Evolutionary conservation across 2,113 vertebrate genomes (phyloP), one percentile per base, ranked within the genome.

Genomic region (Ctenomys sociabilis): DNA sequence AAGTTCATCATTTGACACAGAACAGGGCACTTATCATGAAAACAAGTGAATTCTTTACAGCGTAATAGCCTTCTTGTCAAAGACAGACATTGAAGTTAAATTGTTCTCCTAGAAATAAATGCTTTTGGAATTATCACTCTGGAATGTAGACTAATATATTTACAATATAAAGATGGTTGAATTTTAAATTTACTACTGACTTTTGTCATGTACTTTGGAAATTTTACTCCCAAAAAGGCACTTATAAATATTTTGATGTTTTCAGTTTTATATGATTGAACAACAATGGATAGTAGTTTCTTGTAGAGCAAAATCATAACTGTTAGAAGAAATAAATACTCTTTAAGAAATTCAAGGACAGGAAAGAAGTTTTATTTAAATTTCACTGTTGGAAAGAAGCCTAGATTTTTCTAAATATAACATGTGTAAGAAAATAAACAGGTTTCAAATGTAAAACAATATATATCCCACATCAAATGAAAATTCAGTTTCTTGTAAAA

Each of bases 81-180:
- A 82, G 40, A 82, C 85, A 10, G 1, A 0, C 28, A 75, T 61
- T 11, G 21, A n/a, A 87, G 84, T 80, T 40, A 26, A 81, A 52
- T 90, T 52, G 28, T 94, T 93, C 30, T 66, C 16, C n/a, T 68
- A 84, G 14, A 95, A 78, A 90, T 73, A 90, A 80, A 32, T 66
- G 7, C 54, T 45, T 2, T 70, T 92, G 28, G 63, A 22, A 78
- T 40, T 86, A 85, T 85, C 26, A 43, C 28, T 84, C 94, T 80
- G 52, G 24, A 84, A 88, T 66, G 30, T 80, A 80, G 7, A 88
- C 5, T 43, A 93, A n/a, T 88, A 91, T 73, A 0, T 80, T 26
- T 30, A 90, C 37, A 59, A n/a, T 7, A 52, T 83, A 24, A 92
- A 78, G 32, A 83, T 2, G 0, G 3, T 28, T 52, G 17, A 77